Evolutionary conservation across 2,888 invertebrate genomes (phyloP).

Genomic region (Cantharis nigra): DNA sequence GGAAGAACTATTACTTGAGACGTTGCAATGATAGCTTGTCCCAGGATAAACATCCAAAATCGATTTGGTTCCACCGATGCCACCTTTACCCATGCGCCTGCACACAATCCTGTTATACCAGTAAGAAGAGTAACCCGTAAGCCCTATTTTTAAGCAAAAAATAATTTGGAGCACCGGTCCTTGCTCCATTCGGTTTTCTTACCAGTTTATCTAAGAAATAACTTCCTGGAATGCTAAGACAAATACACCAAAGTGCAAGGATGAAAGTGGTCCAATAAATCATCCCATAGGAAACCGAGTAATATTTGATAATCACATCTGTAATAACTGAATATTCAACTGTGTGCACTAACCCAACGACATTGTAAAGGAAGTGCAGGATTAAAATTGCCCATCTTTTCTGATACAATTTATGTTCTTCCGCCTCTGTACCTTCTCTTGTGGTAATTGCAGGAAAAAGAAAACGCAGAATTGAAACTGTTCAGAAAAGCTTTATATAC

Average conservation of each 20-base stretch:
- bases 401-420: background rate
- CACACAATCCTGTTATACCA: slow-evolving; percentile 81
- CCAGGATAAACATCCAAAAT: slow-evolving; percentile 84
- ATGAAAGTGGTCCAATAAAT: background rate
- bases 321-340: background rate
- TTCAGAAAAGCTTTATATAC: background rate
- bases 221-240: background rate
- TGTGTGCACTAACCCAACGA: background rate
- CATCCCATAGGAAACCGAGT: background rate
- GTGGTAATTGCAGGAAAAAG: background rate
- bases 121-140: slow-evolving; percentile 78
- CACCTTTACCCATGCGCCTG: slow-evolving; percentile 88
- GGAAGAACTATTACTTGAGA: slow-evolving; percentile 91
- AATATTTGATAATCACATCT: background rate
- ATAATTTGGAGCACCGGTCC: background rate
- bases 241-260: background rate
- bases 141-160: slow-evolving; percentile 64
- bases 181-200: background rate
- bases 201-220: background rate
- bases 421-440: background rate
- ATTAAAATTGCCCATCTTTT: background rate
- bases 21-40: slow-evolving; percentile 83
- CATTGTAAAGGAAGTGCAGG: background rate
- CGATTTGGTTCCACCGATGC: slow-evolving; percentile 79
- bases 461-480: background rate